Base-by-base conservation (phyloP, 2,113 vertebrate species). In the Hirundichthys speculiger region DNA sequence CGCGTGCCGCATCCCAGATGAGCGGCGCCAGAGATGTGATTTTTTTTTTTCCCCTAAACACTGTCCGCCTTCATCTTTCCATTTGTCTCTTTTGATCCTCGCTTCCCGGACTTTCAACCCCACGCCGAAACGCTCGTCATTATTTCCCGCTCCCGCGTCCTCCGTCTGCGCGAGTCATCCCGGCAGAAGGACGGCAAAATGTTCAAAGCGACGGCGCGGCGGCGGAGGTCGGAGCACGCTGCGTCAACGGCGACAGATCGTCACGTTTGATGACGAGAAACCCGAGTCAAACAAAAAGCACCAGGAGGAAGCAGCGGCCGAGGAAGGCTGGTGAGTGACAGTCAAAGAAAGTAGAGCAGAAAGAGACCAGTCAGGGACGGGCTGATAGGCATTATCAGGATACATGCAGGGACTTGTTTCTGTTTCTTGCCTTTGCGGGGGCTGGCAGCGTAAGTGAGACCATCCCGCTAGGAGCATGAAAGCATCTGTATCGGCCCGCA, bases 401-500 rank as follows among this genome's bases (percentile, higher is more conserved):
- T 59, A 40, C 67, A 71, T 53, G 57, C 66, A 69, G 64, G 45
- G 63, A 76, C 69, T 69, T 58, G 66, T 70, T 64, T 69, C 30
- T 5, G 72, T 73, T 57, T 69, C 25, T 9, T 55, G 67, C 18
- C 20, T 11, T 69, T 54, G 72, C 82, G 66, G 62, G 72, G 41
- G 69, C 66, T 70, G 76, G 41, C 77, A 72, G 58, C n/a, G 54
- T 72, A 21, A 49, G 46, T 9, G 70, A 71, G 74, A 69, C 62
- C 58, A 13, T 74, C 72, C 76, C 66, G 79, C 53, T 51, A 5
- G 20, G 61, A 69, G 84, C 75, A 68, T 67, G 55, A 80, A 79
- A 79, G 77, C 79, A 50, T 78, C 77, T 72, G 77, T 75, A 73
- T 75, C 62, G 75, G 84, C 62, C 83, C 80, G 67, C 61, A 65